phyloP scores from a whole-genome alignment of 2,113 vertebrate species.

The Heptranchias perlo region DNA sequence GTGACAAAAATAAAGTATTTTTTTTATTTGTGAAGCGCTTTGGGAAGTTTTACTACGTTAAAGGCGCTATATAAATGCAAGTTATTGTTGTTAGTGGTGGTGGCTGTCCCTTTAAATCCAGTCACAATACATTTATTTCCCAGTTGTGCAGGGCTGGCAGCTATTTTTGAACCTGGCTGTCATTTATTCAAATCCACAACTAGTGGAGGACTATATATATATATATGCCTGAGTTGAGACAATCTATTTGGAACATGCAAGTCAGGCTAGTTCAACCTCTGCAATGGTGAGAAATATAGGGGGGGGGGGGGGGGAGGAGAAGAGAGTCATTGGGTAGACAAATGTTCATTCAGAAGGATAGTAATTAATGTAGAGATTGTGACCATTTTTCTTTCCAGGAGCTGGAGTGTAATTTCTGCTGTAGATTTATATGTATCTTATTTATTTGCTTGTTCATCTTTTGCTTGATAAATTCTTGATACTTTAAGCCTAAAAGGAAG shows the following conservation, averaged over 20 bases:
- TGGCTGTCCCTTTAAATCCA: not conserved
- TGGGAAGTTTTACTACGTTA: too few species aligned
- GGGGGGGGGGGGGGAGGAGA: not conserved
- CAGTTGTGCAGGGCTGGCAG: not conserved
- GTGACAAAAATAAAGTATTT: not conserved
- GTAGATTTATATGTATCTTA: too few species aligned
- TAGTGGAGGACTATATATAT: not conserved
- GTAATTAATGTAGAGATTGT: not conserved
- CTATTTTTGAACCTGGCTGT: not conserved
- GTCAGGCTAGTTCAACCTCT: not conserved
- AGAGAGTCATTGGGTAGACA: not conserved
- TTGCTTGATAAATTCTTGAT: too few species aligned
- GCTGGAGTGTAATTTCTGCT: too few species aligned
- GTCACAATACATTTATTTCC: not conserved
- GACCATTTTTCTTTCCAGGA: too few species aligned
- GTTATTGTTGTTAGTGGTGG: too few species aligned
- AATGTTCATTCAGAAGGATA: not conserved
- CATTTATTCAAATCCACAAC: not conserved
- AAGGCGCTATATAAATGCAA: too few species aligned
- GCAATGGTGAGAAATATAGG: not conserved
- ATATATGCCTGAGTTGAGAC: not conserved
- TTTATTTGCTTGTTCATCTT: too few species aligned
- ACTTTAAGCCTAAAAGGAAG: too few species aligned
- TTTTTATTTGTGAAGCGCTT: too few species aligned
- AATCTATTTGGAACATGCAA: not conserved